These are phyloP conservation scores for Teleopsis dalmanni DNA, from an alignment of 1,140 invertebrate genomes.

Conservation along the genomic window DNA sequence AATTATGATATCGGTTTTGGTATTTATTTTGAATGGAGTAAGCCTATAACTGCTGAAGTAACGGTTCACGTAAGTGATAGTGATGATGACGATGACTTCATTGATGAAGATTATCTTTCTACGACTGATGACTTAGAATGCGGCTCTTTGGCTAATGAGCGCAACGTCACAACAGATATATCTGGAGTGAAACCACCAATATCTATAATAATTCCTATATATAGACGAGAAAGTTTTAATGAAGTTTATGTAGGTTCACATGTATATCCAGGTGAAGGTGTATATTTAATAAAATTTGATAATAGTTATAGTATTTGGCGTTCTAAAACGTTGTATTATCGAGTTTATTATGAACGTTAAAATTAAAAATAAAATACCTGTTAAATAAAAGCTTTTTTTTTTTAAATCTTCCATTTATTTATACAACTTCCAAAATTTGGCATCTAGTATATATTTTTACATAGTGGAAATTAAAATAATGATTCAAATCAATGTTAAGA, in stretches of 20 bases:
- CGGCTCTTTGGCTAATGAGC: slow-evolving; percentile 41
- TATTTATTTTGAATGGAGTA: slow-evolving; percentile 96
- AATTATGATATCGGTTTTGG: slow-evolving; percentile 98
- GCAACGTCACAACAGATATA: slow-evolving; percentile 15
- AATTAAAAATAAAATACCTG: too few species aligned
- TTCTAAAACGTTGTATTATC: slow-evolving; percentile 97
- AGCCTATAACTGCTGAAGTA: slow-evolving; percentile 73
- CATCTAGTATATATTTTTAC: too few species aligned
- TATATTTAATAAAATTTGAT: slow-evolving; percentile 98
- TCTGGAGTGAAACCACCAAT: slow-evolving; percentile 50
- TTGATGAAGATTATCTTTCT: slow-evolving; percentile 51
- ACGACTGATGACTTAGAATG: slow-evolving; percentile 45
- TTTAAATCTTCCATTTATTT: too few species aligned
- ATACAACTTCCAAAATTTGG: too few species aligned
- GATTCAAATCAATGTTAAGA: too few species aligned
- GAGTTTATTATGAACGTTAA: slow-evolving; percentile 89
- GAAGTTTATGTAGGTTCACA: slow-evolving; percentile 98
- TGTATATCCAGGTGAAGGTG: slow-evolving; percentile 90
- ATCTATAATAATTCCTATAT: slow-evolving; percentile 83
- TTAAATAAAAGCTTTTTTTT: too few species aligned
- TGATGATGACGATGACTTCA: slow-evolving; percentile 60
- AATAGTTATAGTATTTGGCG: slow-evolving; percentile 99
- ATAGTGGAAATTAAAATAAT: too few species aligned
- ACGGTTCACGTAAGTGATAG: slow-evolving; percentile 83
- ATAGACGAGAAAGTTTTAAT: slow-evolving; percentile 88